Evolutionary conservation across 92 coral and sea anemone genomes (phyloP), one percentile per base, ranked within the genome.

Genomic region (Umimayanthus chanpuru): DNA sequence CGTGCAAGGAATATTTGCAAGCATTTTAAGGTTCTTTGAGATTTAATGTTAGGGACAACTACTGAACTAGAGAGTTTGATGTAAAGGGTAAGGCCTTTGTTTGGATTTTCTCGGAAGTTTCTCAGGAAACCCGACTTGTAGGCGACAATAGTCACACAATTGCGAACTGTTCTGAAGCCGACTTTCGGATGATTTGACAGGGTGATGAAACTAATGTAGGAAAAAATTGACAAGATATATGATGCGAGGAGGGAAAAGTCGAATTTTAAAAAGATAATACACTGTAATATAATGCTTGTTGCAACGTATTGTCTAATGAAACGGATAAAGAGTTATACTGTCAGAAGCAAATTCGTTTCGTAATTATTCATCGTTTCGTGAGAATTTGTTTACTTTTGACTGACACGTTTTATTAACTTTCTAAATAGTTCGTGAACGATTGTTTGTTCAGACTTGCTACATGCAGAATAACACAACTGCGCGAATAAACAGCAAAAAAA

Each of bases 41-140:
- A 18, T 80, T 15, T 14, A n/a, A 25, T 21, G 15, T n/a, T 4
- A 43, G 56, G 43, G 55, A 79, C 67, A 79, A 79, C n/a, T n/a
- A n/a, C n/a, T n/a, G n/a, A n/a, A n/a, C n/a, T 10, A 16, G 84
- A 56, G 47, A 80, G 15, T 55, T 80, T 80, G 26, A 32, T 50
- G 70, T 47, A 44, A 78, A 78, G 81, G 81, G 26, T 78, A 78
- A 47, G 36, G 66, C 28, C 11, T 49, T 16, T 80, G 84, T 80
- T 80, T 80, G 71, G 38, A 21, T 56, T 53, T 80, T 23, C 65
- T 78, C 20, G 82, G 26, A 55, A 80, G 84, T 6, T 80, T 56
- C n/a, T 61, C 12, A 16, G 7, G 7, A 32, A 28, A 39, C 71
- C 71, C 84, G 84, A 80, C 84, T 56, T 80, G 9, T 16, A 4